Evolutionary conservation across 2,888 invertebrate species (phyloP).

Genomic region (Diplazon laetatorius): DNA sequence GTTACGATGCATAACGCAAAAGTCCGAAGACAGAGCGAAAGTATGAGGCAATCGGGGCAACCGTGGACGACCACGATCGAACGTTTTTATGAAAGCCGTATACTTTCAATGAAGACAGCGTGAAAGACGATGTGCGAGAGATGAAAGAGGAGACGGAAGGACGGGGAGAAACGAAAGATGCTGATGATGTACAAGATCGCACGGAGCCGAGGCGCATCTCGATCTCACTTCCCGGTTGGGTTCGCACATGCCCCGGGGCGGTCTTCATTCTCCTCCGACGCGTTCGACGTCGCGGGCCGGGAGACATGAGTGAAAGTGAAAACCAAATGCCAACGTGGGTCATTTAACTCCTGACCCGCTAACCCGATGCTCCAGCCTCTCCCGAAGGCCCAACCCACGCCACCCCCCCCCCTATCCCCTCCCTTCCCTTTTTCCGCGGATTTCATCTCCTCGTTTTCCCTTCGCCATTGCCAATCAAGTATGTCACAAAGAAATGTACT

Average conservation of each 20-base stretch:
- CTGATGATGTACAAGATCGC: conserved; percentile 41
- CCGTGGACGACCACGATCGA: conserved; percentile 27
- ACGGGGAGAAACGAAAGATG: conserved; percentile 31
- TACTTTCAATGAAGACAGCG: conserved; percentile 33
- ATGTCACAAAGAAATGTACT: too few species aligned
- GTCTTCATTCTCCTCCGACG: conserved; percentile 34
- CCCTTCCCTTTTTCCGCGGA: too few species aligned
- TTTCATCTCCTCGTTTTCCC: background rate
- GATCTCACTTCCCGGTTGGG: conserved; percentile 59
- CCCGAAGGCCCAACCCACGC: conserved; percentile 30
- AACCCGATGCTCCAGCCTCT: conserved; percentile 71
- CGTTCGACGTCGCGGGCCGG: conserved; percentile 38
- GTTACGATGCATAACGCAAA: conserved; percentile 13
- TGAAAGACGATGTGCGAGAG: conserved; percentile 14
- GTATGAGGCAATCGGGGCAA: conserved; percentile 22
- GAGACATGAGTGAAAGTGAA: conserved; percentile 82
- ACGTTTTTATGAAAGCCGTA: conserved; percentile 19
- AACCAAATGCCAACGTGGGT: conserved; percentile 81
- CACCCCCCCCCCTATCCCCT: background rate
- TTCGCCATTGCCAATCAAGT: too few species aligned
- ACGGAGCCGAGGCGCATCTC: conserved; percentile 46
- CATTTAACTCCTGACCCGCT: conserved; percentile 82
- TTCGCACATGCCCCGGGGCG: conserved; percentile 29
- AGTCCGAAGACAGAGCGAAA: conserved; percentile 27
- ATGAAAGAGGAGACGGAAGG: conserved; percentile 12